Base-by-base conservation (phyloP, 2,888 invertebrate genomes). In the Heliconius erato region DNA sequence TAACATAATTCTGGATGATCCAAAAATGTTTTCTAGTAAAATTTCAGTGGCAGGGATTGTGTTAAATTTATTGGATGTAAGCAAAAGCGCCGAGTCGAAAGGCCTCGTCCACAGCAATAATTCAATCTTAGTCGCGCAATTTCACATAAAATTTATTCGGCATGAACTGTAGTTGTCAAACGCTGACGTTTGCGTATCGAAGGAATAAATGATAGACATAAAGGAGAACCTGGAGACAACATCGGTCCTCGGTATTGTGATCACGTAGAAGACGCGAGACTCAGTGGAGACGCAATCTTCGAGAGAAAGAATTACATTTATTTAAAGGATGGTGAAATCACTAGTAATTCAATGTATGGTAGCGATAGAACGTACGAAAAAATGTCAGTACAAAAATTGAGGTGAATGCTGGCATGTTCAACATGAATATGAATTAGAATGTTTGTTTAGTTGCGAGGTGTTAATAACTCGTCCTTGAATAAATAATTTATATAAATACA, bases 161-260 rank as follows among this genome's bases (percentile, higher is more conserved):
- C 92, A 94, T 93, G 92, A 93, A 95, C 94, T 94, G 93, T 93
- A 94, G 93, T 95, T 94, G 95, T 95, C 95, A 93, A 95, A 93
- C 87, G 95, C 95, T 95, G 93, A 95, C 94, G 94, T 92, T 90
- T 89, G 91, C 92, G 92, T 93, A 94, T 94, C 91, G 91, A 88
- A 91, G 90, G 92, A 94, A 95, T 94, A 95, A 94, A 94, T 95
- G 94, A 95, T 92, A 94, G 94, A 94, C 92, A 92, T 90, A 92
- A 92, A 91, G 90, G 89, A 91, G 90, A 92, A 91, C 91, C 91
- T 90, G 92, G 89, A 94, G 94, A 94, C 93, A 92, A 92, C 89
- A 87, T 88, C 78, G 86, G 85, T 82, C 88, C 93, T 92, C 87
- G 87, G 91, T 92, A 96, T 95, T 94, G 92, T 91, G 93, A 92